Conservation (phyloP, 2,797 vertebrate species). For the Tangara arthus region DNA sequence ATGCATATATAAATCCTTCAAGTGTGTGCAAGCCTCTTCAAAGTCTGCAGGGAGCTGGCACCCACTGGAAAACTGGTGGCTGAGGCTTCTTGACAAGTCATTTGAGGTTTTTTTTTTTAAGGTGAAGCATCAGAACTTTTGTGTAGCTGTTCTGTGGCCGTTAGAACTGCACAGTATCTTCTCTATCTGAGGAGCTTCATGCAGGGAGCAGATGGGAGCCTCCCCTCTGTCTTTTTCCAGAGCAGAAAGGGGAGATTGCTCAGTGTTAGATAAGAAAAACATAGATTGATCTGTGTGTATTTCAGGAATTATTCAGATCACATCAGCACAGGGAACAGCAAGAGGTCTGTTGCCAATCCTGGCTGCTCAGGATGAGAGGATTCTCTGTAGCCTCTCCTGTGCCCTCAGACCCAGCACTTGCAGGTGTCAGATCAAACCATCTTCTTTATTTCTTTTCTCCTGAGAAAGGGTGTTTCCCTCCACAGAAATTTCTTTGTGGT, state of each 20-base stretch:
- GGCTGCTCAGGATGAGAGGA: neutral
- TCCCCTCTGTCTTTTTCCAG: neutral
- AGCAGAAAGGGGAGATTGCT: neutral
- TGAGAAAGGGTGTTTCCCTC: neutral
- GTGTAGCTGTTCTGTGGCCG: neutral
- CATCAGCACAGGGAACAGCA: neutral
- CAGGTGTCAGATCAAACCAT: neutral
- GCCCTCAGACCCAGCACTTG: neutral
- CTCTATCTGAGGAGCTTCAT: neutral
- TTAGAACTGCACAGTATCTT: neutral
- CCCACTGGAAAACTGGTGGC: neutral
- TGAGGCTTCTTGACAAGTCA: neutral
- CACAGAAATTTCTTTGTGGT: neutral
- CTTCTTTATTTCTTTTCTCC: neutral
- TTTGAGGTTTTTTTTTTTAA: neutral
- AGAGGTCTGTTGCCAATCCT: neutral
- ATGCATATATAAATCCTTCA: constrained; percentile 19
- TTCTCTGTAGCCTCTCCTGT: neutral
- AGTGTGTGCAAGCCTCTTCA: neutral
- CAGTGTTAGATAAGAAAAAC: neutral
- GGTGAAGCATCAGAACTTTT: neutral
- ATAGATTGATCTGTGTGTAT: neutral
- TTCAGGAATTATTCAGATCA: neutral
- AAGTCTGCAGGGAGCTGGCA: neutral
- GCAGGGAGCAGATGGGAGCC: neutral